Evolutionary conservation across 1,140 invertebrate genomes (phyloP).

Genomic region (Drosophila tristis): DNA sequence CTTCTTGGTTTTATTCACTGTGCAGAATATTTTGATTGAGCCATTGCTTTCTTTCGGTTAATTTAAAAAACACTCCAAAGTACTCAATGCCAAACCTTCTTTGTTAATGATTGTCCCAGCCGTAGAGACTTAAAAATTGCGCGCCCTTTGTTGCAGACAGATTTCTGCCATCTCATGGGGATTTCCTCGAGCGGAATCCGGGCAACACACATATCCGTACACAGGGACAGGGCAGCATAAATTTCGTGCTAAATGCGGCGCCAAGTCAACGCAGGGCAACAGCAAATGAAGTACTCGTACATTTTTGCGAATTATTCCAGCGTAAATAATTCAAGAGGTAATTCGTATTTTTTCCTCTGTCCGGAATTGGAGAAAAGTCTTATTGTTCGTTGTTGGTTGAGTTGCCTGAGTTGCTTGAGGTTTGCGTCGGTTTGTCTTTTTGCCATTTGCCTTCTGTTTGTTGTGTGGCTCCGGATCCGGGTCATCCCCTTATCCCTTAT

Average conservation of each 20-base stretch:
- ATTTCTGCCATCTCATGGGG: conserved; percentile 4
- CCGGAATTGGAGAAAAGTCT: conserved; percentile 39
- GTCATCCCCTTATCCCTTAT: conserved; percentile 24
- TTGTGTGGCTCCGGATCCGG: conserved; percentile 11
- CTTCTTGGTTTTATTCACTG: too few species aligned
- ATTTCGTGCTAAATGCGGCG: conserved; percentile 32
- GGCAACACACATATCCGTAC: conserved; percentile 12
- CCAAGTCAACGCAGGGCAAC: conserved; percentile 34
- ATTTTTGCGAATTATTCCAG: conserved; percentile 60
- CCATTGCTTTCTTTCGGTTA: too few species aligned
- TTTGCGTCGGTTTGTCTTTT: conserved; percentile 43
- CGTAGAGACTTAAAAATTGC: too few species aligned
- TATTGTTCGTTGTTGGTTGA: conserved; percentile 25
- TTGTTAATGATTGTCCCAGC: too few species aligned
- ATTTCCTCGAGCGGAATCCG: conserved; percentile 15
- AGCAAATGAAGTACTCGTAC: conserved; percentile 38
- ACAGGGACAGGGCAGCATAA: not conserved
- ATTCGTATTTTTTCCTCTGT: conserved; percentile 42
- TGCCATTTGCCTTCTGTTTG: conserved; percentile 50
- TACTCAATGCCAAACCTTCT: too few species aligned
- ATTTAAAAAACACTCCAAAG: not conserved
- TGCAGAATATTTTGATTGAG: too few species aligned
- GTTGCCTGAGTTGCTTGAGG: conserved; percentile 30
- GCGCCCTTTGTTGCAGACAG: too few species aligned
- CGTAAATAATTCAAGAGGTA: conserved; percentile 66